Evolutionary conservation across 2,888 invertebrate species (phyloP), one percentile per base, ranked within the genome.

Genomic region (Dioctria rufipes): DNA sequence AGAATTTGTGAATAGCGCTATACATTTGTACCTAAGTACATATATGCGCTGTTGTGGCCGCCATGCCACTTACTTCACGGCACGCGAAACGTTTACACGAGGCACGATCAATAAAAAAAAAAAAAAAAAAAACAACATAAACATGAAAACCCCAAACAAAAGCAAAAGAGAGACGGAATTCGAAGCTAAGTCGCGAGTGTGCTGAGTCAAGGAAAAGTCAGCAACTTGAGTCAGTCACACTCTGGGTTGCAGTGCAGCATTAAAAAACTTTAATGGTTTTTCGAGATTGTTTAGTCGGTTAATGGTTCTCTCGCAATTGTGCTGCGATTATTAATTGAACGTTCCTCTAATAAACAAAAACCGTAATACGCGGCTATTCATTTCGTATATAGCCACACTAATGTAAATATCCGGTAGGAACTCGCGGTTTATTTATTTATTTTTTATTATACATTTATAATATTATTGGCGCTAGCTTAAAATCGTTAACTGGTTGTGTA

Each of bases 61-160:
- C 63, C 63, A 11, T 3, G 63, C 63, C 63, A 11, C 8, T 63
- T n/a, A 39, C 60, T 75, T 75, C 73, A 75, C 13, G 60, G 73
- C 73, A 75, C 73, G 73, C 73, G 73, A 75, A 75, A 75, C 73
- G 60, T 60, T 75, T 75, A 60, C 58, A 75, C 73, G 73, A 60
- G 25, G 25, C 73, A 58, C 58, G 60, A 60, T 60, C 58, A 60
- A 60, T 37, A 60, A 42, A 75, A 75, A 75, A 60, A 43, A 60
- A 60, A 60, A n/a, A 60, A 42, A 75, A 75, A 75, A 60, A 43
- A 60, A 60, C 37, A 39, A 69, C 43, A 46, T 69, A 69, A 49
- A 73, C 58, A 58, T 8, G 54, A n/a, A 71, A 73, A 54, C 3
- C n/a, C 25, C 2, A 25, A 51, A 51, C 3, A 58, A 71, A 71